These are phyloP conservation scores for Crocidura indochinensis DNA, from an alignment of 2,797 vertebrate genomes.

Conservation along the genomic window DNA sequence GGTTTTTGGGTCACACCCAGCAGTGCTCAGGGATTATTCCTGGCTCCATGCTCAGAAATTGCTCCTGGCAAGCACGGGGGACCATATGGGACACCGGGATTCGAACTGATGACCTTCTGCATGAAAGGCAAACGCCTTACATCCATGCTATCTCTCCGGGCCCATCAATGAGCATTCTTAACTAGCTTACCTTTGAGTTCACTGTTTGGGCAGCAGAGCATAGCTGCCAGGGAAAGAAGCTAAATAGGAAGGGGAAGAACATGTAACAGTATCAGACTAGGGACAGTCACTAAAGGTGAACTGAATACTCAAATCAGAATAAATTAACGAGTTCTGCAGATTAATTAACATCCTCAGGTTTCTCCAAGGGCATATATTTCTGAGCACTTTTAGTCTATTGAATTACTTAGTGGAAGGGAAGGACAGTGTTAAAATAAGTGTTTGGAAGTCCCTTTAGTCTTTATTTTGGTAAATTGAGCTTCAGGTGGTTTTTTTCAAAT, in stretches of 20 bases:
- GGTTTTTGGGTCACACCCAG: too few species aligned
- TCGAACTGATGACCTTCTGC: too few species aligned
- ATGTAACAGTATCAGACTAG: not conserved
- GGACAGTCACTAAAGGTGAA: not conserved
- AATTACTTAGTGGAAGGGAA: not conserved
- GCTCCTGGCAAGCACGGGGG: too few species aligned
- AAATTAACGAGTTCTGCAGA: not conserved
- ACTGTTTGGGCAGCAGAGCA: rapidly evolving
- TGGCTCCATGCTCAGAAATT: too few species aligned
- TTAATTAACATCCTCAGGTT: not conserved
- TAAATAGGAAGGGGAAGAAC: not conserved
- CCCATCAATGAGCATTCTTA: too few species aligned
- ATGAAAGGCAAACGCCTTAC: too few species aligned
- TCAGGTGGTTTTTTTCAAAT: not conserved
- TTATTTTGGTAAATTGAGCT: not conserved
- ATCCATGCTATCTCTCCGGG: too few species aligned
- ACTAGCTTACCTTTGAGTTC: not conserved
- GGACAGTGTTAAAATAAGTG: not conserved
- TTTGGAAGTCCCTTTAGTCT: not conserved
- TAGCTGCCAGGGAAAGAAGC: rapidly evolving
- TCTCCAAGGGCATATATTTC: not conserved
- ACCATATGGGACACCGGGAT: too few species aligned
- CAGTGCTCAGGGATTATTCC: too few species aligned
- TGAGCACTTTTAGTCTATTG: not conserved
- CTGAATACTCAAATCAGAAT: not conserved